Evolutionary conservation across 2,888 invertebrate species (phyloP), one percentile per base, ranked within the genome.

Genomic region (Eretmocerus hayati): DNA sequence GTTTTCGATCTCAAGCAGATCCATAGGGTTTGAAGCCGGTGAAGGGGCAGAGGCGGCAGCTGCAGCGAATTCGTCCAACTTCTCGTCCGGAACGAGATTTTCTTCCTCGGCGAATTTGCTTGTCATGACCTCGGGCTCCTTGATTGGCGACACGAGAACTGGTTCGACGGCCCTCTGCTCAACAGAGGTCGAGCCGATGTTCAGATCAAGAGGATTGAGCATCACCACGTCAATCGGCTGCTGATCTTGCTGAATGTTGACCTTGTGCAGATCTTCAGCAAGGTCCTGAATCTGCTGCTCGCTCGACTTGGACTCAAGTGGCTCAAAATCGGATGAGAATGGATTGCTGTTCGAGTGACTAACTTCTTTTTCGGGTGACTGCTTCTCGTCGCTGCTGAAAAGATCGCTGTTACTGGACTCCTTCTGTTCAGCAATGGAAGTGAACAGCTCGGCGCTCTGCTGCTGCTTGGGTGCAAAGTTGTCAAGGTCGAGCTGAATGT

Each of bases 131-230:
- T 52, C 42, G 19, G 50, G 55, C 13, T 48, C 52, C 22, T 39
- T 42, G 36, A 46, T 18, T 2, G 54, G 51, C 11, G 53, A 43
- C 11, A 65, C 61, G 23, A 65, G 49, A 19, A 52, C 47, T 31
- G 42, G 46, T 30, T 50, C 54, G 38, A 46, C 42, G 15, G 5
- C 36, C 16, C 48, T 54, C 22, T 48, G 49, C 39, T 56, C 50
- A 8, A 21, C 48, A 44, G 58, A 26, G 45, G 52, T 38, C 2
- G 53, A 50, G 11, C 54, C 52, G 15, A 52, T 38, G 23, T 49
- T 49, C 15, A 54, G 30, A 21, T 49, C 42, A 5, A 54, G 13
- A 13, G 54, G 52, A 23, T 54, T 54, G 2, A 32, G 46, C 54
- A 54, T 54, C 1, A 54, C 42, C 3, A 33, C 13, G 4, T 43